These are phyloP conservation scores for Crenuchus spilurus DNA, from an alignment of 2,797 vertebrate genomes.

Conservation along the genomic window DNA sequence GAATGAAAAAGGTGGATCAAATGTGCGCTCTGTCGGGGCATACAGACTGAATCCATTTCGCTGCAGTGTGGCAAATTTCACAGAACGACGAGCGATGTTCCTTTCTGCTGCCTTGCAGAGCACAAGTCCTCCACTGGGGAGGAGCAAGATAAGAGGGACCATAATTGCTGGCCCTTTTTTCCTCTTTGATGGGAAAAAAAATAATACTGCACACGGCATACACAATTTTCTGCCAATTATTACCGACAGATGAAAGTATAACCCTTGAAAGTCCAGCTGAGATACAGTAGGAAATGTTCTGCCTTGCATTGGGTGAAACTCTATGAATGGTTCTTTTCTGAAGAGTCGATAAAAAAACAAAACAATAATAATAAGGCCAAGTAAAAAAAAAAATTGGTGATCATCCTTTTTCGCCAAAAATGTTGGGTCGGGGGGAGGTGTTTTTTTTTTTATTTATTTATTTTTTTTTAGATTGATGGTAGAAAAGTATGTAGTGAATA, in stretches of 20 bases:
- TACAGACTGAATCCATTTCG: constrained; percentile 39
- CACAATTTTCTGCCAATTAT: constrained; percentile 60
- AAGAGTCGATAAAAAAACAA: neutral
- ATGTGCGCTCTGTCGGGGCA: constrained; percentile 1
- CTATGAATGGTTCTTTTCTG: constrained; percentile 16
- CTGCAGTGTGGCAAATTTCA: constrained; percentile 50
- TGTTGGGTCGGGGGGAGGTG: too few relatives aligned
- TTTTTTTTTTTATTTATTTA: too few relatives aligned
- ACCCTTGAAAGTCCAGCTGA: constrained; percentile 39
- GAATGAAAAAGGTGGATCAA: neutral
- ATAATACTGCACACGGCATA: constrained; percentile 35
- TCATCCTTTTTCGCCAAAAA: too few relatives aligned
- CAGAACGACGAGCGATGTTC: constrained; percentile 32
- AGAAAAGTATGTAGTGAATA: too few relatives aligned
- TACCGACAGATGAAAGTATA: constrained; percentile 52
- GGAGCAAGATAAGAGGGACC: constrained; percentile 51
- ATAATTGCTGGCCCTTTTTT: constrained; percentile 54
- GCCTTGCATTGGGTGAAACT: constrained; percentile 6
- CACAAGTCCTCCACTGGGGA: constrained; percentile 30
- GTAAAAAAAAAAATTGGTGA: too few relatives aligned
- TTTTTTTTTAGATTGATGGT: too few relatives aligned
- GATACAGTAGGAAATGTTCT: constrained; percentile 17
- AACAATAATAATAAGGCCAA: too few relatives aligned
- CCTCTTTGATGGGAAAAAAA: constrained; percentile 57
- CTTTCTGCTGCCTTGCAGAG: constrained; percentile 35